Evolutionary conservation across 2,113 vertebrate genomes (phyloP), one percentile per base, ranked within the genome.

Genomic region (Polypterus senegalus): DNA sequence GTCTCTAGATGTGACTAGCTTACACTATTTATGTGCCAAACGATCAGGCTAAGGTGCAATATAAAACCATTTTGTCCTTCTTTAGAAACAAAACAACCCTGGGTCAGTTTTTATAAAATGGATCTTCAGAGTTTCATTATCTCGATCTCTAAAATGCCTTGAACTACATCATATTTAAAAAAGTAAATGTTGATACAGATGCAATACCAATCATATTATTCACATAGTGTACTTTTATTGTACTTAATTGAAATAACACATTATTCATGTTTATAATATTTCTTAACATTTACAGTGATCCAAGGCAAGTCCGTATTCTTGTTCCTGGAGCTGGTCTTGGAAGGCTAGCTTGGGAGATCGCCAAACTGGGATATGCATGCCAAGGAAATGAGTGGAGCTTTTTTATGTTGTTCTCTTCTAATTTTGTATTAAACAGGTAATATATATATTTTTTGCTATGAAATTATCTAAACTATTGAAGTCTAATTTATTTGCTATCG

Each of bases 351-450:
- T 99, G 96, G 96, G 96, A 99, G 83, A 92, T 99, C 67, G 92
- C 95, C 73, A 86, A 82, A 66, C 87, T 93, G 73, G 96, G 96
- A 72, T 99, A 94, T 78, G 86, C 79, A 66, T 99, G 95, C 82
- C 96, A 98, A 84, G 95, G 95, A 79, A 99, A 99, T 67, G 96
- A 99, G 77, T 98, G 94, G 93, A 99, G 95, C 79, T 93, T 98
- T 89, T 99, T 96, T 84, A 98, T 99, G 95, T 93, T 99, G 70
- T 99, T 99, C 88, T 97, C 92, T 76, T 99, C 96, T 70, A 93
- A 99, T 86, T 98, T 94, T 87, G 88, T 98, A 71, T 90, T 98
- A 64, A 98, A 98, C 81, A 97, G 96, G 94, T 99, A 93, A 27
- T 27, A 2, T 27, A 27, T 27, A 27, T 27, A 27, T 27, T 27